Evolutionary conservation across 2,797 vertebrate genomes (phyloP).

Genomic region (Falco naumanni): DNA sequence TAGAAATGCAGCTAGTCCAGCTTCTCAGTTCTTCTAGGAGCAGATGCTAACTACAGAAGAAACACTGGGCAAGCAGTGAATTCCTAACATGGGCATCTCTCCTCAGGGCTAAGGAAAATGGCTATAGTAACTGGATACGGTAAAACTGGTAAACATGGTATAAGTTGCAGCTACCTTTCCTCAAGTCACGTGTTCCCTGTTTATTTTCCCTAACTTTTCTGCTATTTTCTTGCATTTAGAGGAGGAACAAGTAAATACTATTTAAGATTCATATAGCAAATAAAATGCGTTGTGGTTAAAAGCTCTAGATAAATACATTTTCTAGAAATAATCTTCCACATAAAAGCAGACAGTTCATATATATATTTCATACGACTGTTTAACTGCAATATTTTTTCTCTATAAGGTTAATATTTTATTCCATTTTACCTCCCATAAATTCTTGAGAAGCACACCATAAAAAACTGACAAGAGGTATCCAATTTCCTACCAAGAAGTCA

Average conservation of each 20-base stretch:
- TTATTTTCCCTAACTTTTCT: neutral
- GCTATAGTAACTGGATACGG: neutral
- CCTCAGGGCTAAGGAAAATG: neutral
- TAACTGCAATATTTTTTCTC: neutral
- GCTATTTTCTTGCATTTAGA: neutral
- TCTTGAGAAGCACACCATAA: neutral
- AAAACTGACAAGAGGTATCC: neutral
- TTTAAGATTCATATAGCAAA: neutral
- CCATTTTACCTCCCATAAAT: neutral
- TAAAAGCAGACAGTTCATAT: neutral
- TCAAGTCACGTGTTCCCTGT: neutral
- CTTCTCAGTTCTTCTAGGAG: neutral
- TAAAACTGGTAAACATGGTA: neutral
- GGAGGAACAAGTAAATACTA: neutral
- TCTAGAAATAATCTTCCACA: neutral
- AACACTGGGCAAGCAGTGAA: neutral
- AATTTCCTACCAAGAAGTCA: neutral
- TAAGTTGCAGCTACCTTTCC: neutral
- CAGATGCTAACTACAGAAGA: neutral
- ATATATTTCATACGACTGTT: neutral
- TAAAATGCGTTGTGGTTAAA: neutral
- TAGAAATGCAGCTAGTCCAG: neutral
- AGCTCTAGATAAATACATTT: neutral
- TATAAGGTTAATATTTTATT: neutral
- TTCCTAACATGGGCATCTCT: neutral